Evolutionary conservation across 2,113 vertebrate genomes (phyloP).

Genomic region (Puffinus mauretanicus): DNA sequence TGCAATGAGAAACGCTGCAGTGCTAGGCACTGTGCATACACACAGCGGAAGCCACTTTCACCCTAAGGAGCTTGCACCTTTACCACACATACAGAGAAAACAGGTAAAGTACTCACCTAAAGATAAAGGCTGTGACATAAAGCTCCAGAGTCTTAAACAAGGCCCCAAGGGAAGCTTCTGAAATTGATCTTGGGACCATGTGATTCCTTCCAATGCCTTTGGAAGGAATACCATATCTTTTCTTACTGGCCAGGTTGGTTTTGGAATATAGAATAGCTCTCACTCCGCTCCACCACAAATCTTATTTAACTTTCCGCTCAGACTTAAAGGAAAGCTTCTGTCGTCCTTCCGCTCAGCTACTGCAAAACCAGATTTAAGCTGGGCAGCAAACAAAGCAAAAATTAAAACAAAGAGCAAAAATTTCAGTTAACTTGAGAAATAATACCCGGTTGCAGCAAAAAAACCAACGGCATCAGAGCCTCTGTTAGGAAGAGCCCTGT

Average conservation of each 20-base stretch:
- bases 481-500: background rate
- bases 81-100: background rate
- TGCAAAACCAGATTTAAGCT: background rate
- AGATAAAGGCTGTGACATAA: background rate
- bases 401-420: background rate
- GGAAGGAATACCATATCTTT: background rate
- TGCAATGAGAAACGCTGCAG: background rate
- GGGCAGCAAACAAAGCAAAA: background rate
- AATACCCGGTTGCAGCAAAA: rapidly evolving
- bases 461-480: background rate
- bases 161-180: background rate
- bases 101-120: background rate
- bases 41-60: background rate
- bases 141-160: background rate
- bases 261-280: background rate
- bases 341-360: rapidly evolving
- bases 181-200: background rate
- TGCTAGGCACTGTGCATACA: background rate
- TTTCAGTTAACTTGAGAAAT: background rate
- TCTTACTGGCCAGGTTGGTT: background rate
- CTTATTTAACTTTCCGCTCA: background rate
- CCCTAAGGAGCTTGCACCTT: background rate
- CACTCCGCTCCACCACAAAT: rapidly evolving
- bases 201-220: background rate
- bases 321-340: background rate